phyloP scores from a whole-genome alignment of 2,797 vertebrate genomes.

The Erpetoichthys calabaricus region DNA sequence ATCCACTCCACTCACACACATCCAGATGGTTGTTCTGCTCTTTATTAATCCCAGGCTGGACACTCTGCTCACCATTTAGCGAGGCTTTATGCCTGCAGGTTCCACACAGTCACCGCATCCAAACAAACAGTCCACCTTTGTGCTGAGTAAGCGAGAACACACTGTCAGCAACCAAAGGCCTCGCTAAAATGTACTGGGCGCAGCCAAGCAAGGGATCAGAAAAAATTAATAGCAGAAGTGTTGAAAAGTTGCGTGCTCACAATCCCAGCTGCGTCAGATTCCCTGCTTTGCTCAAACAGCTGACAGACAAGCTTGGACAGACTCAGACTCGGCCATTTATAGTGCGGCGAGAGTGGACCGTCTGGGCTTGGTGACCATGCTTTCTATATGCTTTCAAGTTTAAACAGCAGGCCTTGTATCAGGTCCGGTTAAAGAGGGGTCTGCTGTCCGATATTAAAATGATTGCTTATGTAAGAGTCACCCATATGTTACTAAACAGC shows the following conservation, averaged over 20 bases:
- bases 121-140: conserved; percentile 23
- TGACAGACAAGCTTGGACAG: conserved; percentile 18
- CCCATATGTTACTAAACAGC: no score
- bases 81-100: conserved; percentile 27
- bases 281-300: conserved; percentile 24
- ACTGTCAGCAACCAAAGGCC: conserved; percentile 27
- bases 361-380: conserved; percentile 22
- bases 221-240: conserved; percentile 13
- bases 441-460: no score
- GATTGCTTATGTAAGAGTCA: no score
- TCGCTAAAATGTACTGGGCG: conserved; percentile 11
- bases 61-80: conserved; percentile 22
- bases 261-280: conserved; percentile 18
- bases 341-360: conserved; percentile 26
- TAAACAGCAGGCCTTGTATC: conserved; percentile 31
- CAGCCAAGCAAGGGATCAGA: conserved; percentile 14
- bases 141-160: conserved; percentile 23
- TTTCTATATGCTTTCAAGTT: conserved; percentile 31
- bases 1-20: no score
- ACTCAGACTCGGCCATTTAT: conserved; percentile 19
- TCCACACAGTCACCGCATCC: conserved; percentile 21
- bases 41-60: no score
- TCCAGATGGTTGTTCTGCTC: no score
- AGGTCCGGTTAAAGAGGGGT: no score
- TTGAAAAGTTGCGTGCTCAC: conserved; percentile 2